These are phyloP conservation scores for Pygoscelis adeliae DNA, from an alignment of 2,113 vertebrate species.

Conservation along the genomic window DNA sequence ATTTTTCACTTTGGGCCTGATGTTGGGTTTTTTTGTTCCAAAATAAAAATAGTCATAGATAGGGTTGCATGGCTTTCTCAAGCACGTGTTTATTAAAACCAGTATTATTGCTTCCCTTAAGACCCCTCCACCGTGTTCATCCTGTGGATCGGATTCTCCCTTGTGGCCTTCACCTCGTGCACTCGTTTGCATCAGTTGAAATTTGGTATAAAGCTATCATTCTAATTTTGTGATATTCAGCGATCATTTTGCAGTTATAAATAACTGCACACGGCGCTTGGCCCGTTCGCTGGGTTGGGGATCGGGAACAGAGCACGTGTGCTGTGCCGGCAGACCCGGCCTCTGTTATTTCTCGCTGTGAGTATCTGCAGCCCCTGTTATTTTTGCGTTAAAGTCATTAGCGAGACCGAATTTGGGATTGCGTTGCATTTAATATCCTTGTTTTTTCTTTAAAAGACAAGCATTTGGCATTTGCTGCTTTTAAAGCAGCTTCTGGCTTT, in stretches of 20 bases:
- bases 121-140: rapidly evolving
- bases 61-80: not conserved
- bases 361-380: not conserved
- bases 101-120: not conserved
- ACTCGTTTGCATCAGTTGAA: rapidly evolving
- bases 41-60: not conserved
- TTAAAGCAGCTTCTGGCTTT: not conserved
- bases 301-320: rapidly evolving
- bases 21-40: not conserved
- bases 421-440: not conserved
- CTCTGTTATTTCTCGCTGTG: not conserved
- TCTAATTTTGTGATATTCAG: not conserved
- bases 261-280: rapidly evolving
- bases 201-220: not conserved
- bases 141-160: rapidly evolving
- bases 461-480: not conserved
- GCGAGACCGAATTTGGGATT: not conserved
- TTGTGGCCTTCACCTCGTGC: not conserved
- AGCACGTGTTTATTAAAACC: not conserved
- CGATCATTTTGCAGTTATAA: not conserved
- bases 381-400: not conserved
- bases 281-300: rapidly evolving
- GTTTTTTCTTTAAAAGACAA: not conserved
- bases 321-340: rapidly evolving
- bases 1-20: not conserved